Evolutionary conservation across 1,140 invertebrate genomes (phyloP).

Genomic region (Leptoteleia sp.): DNA sequence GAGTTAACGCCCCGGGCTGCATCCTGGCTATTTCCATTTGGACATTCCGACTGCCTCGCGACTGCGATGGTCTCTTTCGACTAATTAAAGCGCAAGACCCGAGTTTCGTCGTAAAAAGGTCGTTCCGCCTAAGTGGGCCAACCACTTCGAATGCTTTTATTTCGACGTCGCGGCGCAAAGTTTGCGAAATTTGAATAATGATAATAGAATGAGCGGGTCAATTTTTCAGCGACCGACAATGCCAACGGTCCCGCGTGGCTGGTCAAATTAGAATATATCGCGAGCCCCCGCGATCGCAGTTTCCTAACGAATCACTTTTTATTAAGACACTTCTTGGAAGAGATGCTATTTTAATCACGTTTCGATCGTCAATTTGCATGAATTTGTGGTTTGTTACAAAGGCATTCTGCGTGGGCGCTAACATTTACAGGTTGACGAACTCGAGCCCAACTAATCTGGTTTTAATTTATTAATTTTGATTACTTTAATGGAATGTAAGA

Average conservation of each 20-base stretch:
- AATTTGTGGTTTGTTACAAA: conserved; percentile 9
- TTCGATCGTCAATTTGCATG: conserved; percentile 12
- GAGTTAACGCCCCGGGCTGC: conserved; percentile 66
- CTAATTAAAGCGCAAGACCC: no score
- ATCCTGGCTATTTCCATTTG: conserved; percentile 60
- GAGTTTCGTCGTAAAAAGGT: no score
- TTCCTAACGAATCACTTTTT: conserved; percentile 52
- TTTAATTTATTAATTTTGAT: no score
- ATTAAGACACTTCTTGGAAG: not conserved
- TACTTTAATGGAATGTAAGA: no score
- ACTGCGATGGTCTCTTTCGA: conserved; percentile 37
- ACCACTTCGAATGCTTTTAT: conserved; percentile 39
- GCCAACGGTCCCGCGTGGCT: conserved; percentile 25
- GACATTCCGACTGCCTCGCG: conserved; percentile 51
- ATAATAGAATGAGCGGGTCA: conserved; percentile 22
- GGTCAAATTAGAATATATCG: conserved; percentile 54
- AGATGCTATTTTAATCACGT: conserved; percentile 9
- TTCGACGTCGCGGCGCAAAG: conserved; percentile 15
- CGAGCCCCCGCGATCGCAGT: conserved; percentile 30
- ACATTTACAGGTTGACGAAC: no score
- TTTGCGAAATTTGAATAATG: conserved; percentile 47
- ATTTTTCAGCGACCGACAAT: conserved; percentile 25
- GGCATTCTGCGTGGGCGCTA: no score
- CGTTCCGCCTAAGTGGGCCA: conserved; percentile 37
- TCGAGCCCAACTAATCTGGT: no score